phyloP scores from a whole-genome alignment of 2,797 vertebrate species.

The Hydrophis major region DNA sequence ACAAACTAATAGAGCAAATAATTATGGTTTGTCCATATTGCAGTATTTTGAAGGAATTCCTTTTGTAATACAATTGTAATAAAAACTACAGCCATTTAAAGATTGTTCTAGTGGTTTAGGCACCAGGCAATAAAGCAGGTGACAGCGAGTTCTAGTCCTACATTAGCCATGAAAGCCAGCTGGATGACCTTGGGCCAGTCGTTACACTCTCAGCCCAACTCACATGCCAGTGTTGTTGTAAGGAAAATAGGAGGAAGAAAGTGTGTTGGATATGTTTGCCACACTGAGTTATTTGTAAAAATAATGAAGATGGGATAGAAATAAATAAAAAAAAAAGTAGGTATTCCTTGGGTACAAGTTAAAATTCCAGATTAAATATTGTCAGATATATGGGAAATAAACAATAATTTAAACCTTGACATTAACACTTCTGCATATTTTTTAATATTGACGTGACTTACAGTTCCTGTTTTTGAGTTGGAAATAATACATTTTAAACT shows the following conservation, averaged over 20 bases:
- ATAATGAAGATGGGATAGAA: not conserved
- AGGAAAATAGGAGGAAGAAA: not conserved
- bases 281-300: not conserved
- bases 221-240: not conserved
- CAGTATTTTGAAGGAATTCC: not conserved
- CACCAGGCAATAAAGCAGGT: not conserved
- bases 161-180: not conserved
- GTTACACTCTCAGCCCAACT: not conserved
- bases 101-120: not conserved
- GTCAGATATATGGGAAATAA: not conserved
- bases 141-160: not conserved
- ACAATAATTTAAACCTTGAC: conserved; percentile 20
- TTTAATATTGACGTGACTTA: conserved; percentile 43
- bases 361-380: not conserved
- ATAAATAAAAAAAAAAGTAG: not conserved
- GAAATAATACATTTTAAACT: conserved; percentile 20
- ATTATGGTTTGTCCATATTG: not conserved
- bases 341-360: not conserved
- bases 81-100: not conserved
- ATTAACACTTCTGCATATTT: conserved; percentile 44
- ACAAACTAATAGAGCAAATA: not conserved
- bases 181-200: not conserved
- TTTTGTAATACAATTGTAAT: not conserved
- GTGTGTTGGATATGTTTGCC: not conserved
- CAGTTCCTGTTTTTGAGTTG: conserved; percentile 36